phyloP scores from a whole-genome alignment of 2,113 vertebrate genomes.

The Lasiurus cinereus region DNA sequence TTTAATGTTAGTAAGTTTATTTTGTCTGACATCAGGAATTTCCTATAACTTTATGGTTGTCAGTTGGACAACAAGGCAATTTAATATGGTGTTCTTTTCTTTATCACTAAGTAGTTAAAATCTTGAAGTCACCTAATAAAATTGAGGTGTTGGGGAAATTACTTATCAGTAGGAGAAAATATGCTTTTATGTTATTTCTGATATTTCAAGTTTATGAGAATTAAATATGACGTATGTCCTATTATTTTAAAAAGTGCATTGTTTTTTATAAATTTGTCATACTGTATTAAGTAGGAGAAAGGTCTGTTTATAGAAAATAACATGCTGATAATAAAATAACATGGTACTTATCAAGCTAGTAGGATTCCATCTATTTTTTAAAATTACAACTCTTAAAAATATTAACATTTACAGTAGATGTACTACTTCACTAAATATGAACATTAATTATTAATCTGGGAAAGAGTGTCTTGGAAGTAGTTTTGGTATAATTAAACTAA shows the following conservation, averaged over 20 bases:
- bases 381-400: constrained; percentile 63
- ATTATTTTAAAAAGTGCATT: constrained; percentile 29
- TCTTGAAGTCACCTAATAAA: constrained; percentile 48
- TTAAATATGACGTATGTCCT: constrained; percentile 11
- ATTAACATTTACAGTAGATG: constrained; percentile 78
- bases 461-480: constrained; percentile 83
- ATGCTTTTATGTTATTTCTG: constrained; percentile 13
- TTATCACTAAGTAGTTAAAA: constrained; percentile 50
- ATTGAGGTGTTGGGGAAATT: neutral
- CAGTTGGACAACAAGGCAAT: neutral
- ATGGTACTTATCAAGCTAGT: constrained; percentile 24
- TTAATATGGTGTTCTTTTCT: neutral
- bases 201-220: neutral
- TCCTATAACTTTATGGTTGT: neutral
- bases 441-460: constrained; percentile 82
- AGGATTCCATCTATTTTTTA: constrained; percentile 26
- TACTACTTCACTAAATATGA: constrained; percentile 79
- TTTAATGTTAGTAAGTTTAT: constrained; percentile 32
- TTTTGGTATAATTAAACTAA: constrained; percentile 89
- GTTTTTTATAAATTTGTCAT: constrained; percentile 51
- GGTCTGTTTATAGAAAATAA: constrained; percentile 23
- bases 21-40: constrained; percentile 44
- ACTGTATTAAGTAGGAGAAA: constrained; percentile 8
- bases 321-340: constrained; percentile 56
- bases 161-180: neutral